phyloP scores from a whole-genome alignment of 2,888 invertebrate species.

The Coleophora deauratella region DNA sequence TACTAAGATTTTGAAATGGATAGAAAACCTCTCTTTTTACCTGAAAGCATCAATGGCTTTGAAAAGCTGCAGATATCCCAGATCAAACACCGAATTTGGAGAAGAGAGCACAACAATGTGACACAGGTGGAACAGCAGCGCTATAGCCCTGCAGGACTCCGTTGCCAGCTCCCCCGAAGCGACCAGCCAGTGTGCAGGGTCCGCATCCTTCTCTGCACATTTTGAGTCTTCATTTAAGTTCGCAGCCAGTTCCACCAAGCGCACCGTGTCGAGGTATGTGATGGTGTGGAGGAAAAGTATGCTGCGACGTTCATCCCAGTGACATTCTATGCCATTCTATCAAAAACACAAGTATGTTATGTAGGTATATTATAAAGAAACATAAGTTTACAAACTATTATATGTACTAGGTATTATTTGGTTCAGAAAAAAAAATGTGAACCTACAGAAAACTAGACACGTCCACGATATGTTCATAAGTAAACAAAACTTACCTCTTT shows the following conservation, averaged over 20 bases:
- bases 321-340: conserved; percentile 74
- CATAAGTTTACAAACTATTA: too few species aligned
- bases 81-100: conserved; percentile 79
- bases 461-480: neutral
- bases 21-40: conserved; percentile 45
- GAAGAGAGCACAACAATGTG: conserved; percentile 79
- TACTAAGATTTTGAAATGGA: too few species aligned
- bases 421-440: too few species aligned
- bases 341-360: conserved; percentile 17
- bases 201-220: conserved; percentile 54
- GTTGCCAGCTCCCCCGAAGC: conserved; percentile 65
- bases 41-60: conserved; percentile 85
- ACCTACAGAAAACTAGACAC: too few species aligned
- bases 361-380: too few species aligned
- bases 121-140: conserved; percentile 85
- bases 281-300: conserved; percentile 71
- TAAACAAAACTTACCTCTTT: conserved; percentile 39
- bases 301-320: conserved; percentile 69
- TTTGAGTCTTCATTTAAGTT: conserved; percentile 44
- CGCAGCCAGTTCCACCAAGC: conserved; percentile 39
- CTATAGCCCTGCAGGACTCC: conserved; percentile 78
- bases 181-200: conserved; percentile 76
- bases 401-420: too few species aligned
- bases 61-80: conserved; percentile 85
- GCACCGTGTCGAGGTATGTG: conserved; percentile 57